Evolutionary conservation across 2,888 invertebrate genomes (phyloP).

Genomic region (Apoda limacodes): DNA sequence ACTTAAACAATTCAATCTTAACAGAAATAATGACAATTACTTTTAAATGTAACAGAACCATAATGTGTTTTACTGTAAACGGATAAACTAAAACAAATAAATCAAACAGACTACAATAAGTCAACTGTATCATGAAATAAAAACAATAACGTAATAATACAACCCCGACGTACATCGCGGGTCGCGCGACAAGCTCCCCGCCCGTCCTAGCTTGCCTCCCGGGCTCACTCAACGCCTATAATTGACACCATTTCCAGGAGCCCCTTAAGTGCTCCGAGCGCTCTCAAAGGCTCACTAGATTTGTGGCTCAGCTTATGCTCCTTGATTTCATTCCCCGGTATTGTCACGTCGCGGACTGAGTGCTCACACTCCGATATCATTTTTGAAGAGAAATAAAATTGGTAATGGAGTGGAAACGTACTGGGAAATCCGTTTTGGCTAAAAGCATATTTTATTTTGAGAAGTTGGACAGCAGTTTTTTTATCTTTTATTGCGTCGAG

Average conservation of each 20-base stretch:
- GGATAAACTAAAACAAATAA: too few relatives aligned
- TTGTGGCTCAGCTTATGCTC: constrained; percentile 60
- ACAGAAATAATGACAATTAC: too few relatives aligned
- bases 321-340: constrained; percentile 60
- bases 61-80: too few relatives aligned
- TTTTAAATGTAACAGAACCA: too few relatives aligned
- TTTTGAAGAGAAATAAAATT: constrained; percentile 60
- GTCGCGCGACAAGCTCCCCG: too few relatives aligned
- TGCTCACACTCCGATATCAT: constrained; percentile 50
- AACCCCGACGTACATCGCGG: constrained; percentile 1
- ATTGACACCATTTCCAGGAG: constrained; percentile 61
- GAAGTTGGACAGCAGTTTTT: too few relatives aligned
- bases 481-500: too few relatives aligned
- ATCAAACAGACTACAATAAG: too few relatives aligned
- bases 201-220: constrained; percentile 9
- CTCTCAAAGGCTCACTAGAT: constrained; percentile 52
- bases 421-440: constrained; percentile 30
- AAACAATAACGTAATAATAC: neutral
- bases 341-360: constrained; percentile 59
- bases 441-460: constrained; percentile 28
- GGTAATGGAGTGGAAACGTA: constrained; percentile 63
- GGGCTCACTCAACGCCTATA: constrained; percentile 57
- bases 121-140: too few relatives aligned
- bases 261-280: constrained; percentile 54
- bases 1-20: too few relatives aligned